These are phyloP conservation scores for Drosophila sproati DNA, from an alignment of 1,140 invertebrate species.

Conservation along the genomic window DNA sequence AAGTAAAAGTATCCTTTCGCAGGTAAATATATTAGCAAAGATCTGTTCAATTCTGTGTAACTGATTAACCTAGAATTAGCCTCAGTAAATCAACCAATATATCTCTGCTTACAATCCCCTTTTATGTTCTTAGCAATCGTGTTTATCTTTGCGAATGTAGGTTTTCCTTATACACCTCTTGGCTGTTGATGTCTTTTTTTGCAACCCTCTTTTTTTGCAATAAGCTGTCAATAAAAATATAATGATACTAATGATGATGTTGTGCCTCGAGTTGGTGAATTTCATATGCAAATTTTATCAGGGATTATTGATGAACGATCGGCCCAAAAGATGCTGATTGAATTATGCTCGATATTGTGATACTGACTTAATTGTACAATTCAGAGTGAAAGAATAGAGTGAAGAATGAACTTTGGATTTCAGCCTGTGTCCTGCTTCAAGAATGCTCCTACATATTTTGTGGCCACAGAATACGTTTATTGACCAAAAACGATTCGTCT, in stretches of 20 bases:
- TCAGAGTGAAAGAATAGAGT: neutral
- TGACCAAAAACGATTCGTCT: slow-evolving; percentile 59
- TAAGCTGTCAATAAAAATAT: neutral
- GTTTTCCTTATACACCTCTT: slow-evolving; percentile 59
- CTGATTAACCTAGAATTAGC: neutral
- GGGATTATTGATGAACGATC: no score
- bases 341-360: slow-evolving; percentile 38
- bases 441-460: slow-evolving; percentile 26
- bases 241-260: slow-evolving; percentile 61
- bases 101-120: slow-evolving; percentile 4
- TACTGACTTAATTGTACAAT: slow-evolving; percentile 44
- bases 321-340: neutral
- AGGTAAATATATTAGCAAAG: slow-evolving; percentile 18
- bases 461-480: slow-evolving; percentile 41
- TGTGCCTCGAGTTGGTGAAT: slow-evolving; percentile 46
- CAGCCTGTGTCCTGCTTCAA: slow-evolving; percentile 44
- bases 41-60: neutral
- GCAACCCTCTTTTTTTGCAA: slow-evolving; percentile 41
- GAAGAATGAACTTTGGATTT: no score
- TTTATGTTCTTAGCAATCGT: slow-evolving; percentile 36
- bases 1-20: slow-evolving; percentile 30
- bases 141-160: slow-evolving; percentile 70
- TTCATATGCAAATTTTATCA: slow-evolving; percentile 48
- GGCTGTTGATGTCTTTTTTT: slow-evolving; percentile 40
- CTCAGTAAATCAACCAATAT: neutral